Conservation (phyloP, 2,113 vertebrate genomes). For the Gallinago paraguaiae region DNA sequence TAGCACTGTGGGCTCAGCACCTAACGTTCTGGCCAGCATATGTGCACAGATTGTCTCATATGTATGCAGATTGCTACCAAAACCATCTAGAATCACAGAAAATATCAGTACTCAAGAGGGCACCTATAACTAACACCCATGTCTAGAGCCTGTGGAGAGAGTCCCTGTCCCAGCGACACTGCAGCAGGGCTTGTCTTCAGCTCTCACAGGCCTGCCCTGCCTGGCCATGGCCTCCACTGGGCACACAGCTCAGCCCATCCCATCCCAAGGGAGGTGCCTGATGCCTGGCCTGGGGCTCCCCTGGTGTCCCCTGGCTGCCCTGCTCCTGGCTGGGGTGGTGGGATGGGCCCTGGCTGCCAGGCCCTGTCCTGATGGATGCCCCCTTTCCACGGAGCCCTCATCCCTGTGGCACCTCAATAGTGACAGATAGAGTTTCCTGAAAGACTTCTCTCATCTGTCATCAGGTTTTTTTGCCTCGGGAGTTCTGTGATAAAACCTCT, state of each 20-base stretch:
- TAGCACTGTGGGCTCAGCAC: not conserved
- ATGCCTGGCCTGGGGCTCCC: not conserved
- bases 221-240: too few species aligned
- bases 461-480: not conserved
- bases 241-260: accelerated
- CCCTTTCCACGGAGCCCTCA: not conserved
- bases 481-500: not conserved
- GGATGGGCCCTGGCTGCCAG: not conserved
- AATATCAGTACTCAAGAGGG: not conserved
- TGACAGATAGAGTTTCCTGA: not conserved
- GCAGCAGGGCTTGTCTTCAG: not conserved
- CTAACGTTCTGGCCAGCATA: not conserved
- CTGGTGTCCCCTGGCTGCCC: accelerated
- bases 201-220: not conserved
- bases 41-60: not conserved
- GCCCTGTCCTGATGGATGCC: accelerated
- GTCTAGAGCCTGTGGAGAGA: not conserved
- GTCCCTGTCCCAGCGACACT: not conserved
- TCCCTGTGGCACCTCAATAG: accelerated
- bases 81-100: not conserved
- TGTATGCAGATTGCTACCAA: not conserved
- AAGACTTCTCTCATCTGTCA: not conserved
- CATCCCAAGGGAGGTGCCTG: not conserved
- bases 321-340: not conserved
- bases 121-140: not conserved